Base-by-base conservation (phyloP, 2,888 invertebrate species). In the Ormyrus rosae region DNA sequence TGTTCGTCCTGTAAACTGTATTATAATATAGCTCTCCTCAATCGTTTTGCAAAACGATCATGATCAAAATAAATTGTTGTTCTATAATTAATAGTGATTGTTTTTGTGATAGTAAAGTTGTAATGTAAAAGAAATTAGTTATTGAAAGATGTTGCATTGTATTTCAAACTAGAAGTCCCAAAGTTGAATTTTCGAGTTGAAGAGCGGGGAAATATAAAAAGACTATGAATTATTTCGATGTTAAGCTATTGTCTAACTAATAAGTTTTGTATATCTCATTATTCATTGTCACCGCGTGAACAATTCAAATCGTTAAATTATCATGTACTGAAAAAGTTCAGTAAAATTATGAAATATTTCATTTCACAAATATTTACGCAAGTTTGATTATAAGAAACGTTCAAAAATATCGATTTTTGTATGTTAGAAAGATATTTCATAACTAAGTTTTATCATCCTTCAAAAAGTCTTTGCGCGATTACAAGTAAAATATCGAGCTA, bases 1-100 rank as follows among this genome's bases (percentile, higher is more conserved):
- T 61, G 70, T 60, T 71, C 48, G 60, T 60, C 70, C 48, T 34
- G 34, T 34, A 34, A 60, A 11, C 13, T 51, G 13, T 71, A 34
- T 68, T 50, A 60, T 34, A 4, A 34, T 34, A 70, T 70, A 51
- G 60, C 19, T 70, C 50, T 71, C 10, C 50, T 71, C 10, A 11
- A 7, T 34, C 46, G 34, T 58, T 74, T 74, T 2, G 34, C n/a
- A 13, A 34, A 67, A 67, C 50, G 50, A 51, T 74, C 58, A 10
- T 58, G 50, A 51, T 64, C 34, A 55, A 74, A 74, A 48, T 11
- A 34, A 34, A 60, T 19, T 50, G 11, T 55, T 70, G 5, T 60
- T 60, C 34, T 34, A 51, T 71, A 6, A 51, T 34, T 34, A 34
- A 34, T 34, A 34, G 34, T 34, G 34, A 34, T 34, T 34, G 34